These are phyloP conservation scores for Aproaerema taeniolella DNA, from an alignment of 2,888 invertebrate genomes.

Conservation along the genomic window DNA sequence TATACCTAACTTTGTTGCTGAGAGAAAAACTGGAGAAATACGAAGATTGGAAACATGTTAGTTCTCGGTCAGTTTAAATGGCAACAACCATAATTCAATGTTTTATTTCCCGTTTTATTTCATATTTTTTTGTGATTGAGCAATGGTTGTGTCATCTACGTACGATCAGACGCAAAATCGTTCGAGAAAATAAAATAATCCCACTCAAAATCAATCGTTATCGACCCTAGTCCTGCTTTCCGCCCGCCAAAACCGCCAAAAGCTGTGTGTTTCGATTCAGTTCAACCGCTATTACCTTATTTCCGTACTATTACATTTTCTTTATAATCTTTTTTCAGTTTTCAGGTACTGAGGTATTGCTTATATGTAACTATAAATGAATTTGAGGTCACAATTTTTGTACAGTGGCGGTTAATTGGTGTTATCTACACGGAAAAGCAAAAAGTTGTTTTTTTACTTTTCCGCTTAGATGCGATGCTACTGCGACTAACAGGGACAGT, in stretches of 20 bases:
- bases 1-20: not conserved
- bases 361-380: constrained; percentile 64
- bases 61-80: constrained; percentile 3
- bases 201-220: not conserved
- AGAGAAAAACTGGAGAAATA: not conserved
- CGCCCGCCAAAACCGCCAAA: constrained; percentile 5
- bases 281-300: constrained; percentile 46
- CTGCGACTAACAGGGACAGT: constrained; percentile 2
- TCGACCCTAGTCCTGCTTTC: constrained; percentile 6
- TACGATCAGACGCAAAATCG: no score
- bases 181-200: not conserved
- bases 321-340: constrained; percentile 36
- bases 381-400: constrained; percentile 41
- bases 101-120: not conserved
- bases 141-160: no score
- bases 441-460: constrained; percentile 8
- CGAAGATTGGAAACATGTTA: constrained; percentile 5
- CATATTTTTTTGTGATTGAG: no score
- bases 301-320: constrained; percentile 54
- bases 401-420: constrained; percentile 46
- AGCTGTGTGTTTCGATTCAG: constrained; percentile 23
- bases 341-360: constrained; percentile 75
- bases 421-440: constrained; percentile 28
- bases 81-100: not conserved
- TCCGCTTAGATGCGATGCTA: constrained; percentile 7